A percentile compares a stretch with the other conserved stretches of the same genome.
These are phyloP conservation scores for Parelbella ahira DNA, from an alignment of 2,888 invertebrate species.

Conservation along the genomic window DNA sequence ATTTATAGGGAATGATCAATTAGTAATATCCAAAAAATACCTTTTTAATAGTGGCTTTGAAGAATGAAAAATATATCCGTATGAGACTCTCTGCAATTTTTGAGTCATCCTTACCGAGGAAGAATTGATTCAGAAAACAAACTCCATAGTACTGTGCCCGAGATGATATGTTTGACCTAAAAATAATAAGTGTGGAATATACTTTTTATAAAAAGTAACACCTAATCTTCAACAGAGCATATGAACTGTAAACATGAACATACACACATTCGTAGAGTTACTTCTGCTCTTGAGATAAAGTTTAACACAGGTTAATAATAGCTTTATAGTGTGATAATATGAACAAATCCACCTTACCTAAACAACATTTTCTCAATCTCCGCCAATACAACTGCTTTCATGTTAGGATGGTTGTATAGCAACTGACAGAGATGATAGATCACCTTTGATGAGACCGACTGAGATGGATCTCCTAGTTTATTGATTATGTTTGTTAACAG, in stretches of 20 bases:
- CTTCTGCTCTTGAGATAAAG: too few relatives aligned
- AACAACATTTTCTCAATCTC: slow-evolving; percentile 96
- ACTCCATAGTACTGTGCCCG: slow-evolving; percentile 96
- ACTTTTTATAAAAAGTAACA: too few relatives aligned
- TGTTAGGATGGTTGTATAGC: slow-evolving; percentile 91
- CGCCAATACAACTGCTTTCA: slow-evolving; percentile 92
- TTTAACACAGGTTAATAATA: too few relatives aligned
- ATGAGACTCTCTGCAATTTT: slow-evolving; percentile 91
- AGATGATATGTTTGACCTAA: slow-evolving; percentile 88
- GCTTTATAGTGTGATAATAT: too few relatives aligned
- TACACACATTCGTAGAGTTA: too few relatives aligned
- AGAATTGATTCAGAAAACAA: slow-evolving; percentile 94
- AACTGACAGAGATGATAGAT: slow-evolving; percentile 92
- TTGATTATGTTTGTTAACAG: slow-evolving; percentile 92
- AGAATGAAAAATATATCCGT: slow-evolving; percentile 96
- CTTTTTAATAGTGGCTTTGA: slow-evolving; percentile 94
- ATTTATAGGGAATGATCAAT: too few relatives aligned
- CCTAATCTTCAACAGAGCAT: too few relatives aligned
- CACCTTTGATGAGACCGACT: slow-evolving; percentile 93
- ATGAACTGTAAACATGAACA: too few relatives aligned
- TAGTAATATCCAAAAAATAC: slow-evolving; percentile 48
- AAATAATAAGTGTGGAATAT: too few relatives aligned
- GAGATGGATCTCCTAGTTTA: slow-evolving; percentile 96
- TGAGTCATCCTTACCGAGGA: slow-evolving; percentile 85
- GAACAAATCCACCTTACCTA: slow-evolving; percentile 51